Conservation (phyloP, 2,888 invertebrate genomes). For the Standfussiana lucernea region DNA sequence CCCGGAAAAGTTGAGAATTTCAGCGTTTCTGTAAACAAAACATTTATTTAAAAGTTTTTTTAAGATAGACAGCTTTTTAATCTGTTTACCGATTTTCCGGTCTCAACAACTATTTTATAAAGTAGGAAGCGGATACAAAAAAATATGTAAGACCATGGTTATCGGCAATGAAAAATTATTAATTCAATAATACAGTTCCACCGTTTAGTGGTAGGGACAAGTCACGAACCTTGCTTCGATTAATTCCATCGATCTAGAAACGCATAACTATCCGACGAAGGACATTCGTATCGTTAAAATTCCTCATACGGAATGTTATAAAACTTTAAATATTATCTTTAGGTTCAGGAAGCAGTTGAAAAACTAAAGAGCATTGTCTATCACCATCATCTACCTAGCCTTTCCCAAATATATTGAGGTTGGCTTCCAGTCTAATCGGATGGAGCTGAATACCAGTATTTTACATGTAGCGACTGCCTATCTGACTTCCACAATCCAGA, state of each 20-base stretch:
- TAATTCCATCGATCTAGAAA: constrained; percentile 36
- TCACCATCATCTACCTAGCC: too few species aligned
- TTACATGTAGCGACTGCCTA: too few species aligned
- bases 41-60: neutral
- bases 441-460: too few species aligned
- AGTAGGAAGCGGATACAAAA: constrained; percentile 49
- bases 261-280: constrained; percentile 13
- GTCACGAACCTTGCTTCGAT: constrained; percentile 39
- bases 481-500: too few species aligned
- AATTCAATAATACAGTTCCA: constrained; percentile 31
- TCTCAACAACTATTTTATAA: neutral
- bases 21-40: constrained; percentile 78
- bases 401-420: too few species aligned
- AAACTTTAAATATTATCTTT: neutral
- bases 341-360: neutral
- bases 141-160: constrained; percentile 10
- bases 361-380: neutral
- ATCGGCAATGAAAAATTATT: constrained; percentile 35
- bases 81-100: neutral
- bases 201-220: constrained; percentile 12
- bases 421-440: too few species aligned
- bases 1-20: constrained; percentile 81
- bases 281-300: constrained; percentile 24
- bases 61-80: too few species aligned
- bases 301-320: neutral